Percentiles rank a stretch among this genome's conserved stretches.
Evolutionary conservation across 2,888 invertebrate species (phyloP).

Genomic region (Subacronicta megacephala): DNA sequence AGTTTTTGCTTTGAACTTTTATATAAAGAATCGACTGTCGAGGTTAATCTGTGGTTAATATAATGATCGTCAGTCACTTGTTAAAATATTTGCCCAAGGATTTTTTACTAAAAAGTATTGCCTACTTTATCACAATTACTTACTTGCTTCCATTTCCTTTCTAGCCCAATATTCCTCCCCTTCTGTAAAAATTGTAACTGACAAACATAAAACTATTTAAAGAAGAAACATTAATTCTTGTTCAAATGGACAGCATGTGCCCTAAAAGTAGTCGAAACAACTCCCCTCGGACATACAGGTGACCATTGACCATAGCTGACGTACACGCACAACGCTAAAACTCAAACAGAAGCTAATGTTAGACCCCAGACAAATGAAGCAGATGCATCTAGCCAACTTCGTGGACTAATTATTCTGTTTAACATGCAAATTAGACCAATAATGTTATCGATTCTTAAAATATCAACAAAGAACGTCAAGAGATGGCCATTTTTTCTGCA

Average conservation of each 20-base stretch:
- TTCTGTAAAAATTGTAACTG: neutral
- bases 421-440: constrained; percentile 71
- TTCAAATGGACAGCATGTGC: constrained; percentile 22
- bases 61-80: constrained; percentile 25
- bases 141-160: neutral
- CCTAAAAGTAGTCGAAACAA: constrained; percentile 17
- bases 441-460: constrained; percentile 67
- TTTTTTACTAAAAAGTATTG: constrained; percentile 23
- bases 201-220: constrained; percentile 14
- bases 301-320: constrained; percentile 25
- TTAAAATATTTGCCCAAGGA: constrained; percentile 5
- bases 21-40: constrained; percentile 31
- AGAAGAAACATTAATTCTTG: constrained; percentile 8
- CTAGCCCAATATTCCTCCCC: neutral
- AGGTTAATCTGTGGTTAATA: constrained; percentile 44
- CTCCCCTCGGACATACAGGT: constrained; percentile 40
- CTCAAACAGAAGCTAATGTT: constrained; percentile 11
- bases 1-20: constrained; percentile 33
- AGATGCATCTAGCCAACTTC: constrained; percentile 48
- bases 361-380: constrained; percentile 24
- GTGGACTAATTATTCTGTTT: constrained; percentile 42
- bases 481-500: constrained; percentile 67
- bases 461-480: constrained; percentile 69
- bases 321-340: constrained; percentile 22
- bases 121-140: constrained; percentile 12